phyloP scores from a whole-genome alignment of 2,113 vertebrate species.

The Eudorcas thomsonii region DNA sequence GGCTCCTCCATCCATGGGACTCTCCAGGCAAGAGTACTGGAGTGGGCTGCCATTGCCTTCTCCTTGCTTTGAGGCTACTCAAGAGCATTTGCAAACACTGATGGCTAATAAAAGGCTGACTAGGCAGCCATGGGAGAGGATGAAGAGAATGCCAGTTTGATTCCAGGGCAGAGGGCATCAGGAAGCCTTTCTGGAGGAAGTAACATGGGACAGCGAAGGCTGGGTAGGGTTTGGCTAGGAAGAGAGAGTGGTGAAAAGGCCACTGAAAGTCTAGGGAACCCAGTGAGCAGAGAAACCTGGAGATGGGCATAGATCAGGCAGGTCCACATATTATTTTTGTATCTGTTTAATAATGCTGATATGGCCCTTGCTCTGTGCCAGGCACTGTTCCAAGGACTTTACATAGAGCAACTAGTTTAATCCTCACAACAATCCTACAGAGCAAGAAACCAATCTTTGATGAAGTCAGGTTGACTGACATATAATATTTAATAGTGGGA shows the following conservation, averaged over 20 bases:
- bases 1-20: too few relatives aligned
- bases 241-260: neutral
- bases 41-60: too few relatives aligned
- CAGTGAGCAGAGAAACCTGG: neutral
- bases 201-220: neutral
- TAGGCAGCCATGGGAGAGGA: neutral
- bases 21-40: too few relatives aligned
- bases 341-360: neutral
- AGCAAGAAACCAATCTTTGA: conserved; percentile 19
- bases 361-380: neutral
- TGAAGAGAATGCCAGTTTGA: neutral
- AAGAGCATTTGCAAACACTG: neutral
- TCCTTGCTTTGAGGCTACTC: neutral
- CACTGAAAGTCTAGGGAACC: neutral
- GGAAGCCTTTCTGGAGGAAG: neutral
- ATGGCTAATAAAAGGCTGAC: neutral
- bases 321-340: neutral
- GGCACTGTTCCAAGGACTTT: neutral
- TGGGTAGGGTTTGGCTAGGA: neutral
- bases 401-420: neutral
- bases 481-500: neutral
- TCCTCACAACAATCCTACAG: neutral
- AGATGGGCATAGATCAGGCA: neutral
- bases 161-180: neutral
- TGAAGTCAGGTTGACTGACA: neutral